Evolutionary conservation across 2,797 vertebrate species (phyloP).

Genomic region (Ficedula albicollis): DNA sequence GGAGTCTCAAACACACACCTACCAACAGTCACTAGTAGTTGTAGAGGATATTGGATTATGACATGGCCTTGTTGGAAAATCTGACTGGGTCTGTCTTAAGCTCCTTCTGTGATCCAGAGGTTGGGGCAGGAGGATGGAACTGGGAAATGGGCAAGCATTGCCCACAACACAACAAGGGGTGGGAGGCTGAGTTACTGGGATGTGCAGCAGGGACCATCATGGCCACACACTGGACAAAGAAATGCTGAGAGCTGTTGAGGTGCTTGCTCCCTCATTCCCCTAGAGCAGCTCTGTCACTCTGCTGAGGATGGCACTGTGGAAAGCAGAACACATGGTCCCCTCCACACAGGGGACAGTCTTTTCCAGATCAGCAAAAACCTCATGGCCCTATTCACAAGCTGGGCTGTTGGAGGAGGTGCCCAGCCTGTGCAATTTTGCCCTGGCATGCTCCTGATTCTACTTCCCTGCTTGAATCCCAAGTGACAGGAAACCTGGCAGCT

Average conservation of each 20-base stretch:
- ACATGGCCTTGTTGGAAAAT: neutral
- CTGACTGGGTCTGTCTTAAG: neutral
- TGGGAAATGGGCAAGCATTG: neutral
- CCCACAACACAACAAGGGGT: neutral
- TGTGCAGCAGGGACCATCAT: neutral
- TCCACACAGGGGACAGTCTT: neutral
- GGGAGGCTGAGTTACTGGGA: neutral
- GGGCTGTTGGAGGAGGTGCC: neutral
- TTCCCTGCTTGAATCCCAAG: neutral
- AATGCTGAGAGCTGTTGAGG: neutral
- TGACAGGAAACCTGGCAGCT: neutral
- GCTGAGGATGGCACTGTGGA: neutral
- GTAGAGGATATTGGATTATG: neutral
- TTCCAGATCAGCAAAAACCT: neutral
- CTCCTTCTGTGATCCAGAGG: neutral
- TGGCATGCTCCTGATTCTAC: neutral
- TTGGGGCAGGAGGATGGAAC: neutral
- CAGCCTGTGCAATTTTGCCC: neutral
- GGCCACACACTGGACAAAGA: rapidly evolving
- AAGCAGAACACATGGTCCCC: neutral
- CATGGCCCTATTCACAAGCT: neutral
- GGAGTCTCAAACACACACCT: neutral
- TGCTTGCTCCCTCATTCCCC: neutral
- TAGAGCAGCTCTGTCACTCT: neutral
- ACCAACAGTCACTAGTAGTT: neutral